Percentiles rank a stretch among this genome's conserved stretches.
Evolutionary conservation across 2,113 vertebrate species (phyloP).

Genomic region (Alosa alosa): DNA sequence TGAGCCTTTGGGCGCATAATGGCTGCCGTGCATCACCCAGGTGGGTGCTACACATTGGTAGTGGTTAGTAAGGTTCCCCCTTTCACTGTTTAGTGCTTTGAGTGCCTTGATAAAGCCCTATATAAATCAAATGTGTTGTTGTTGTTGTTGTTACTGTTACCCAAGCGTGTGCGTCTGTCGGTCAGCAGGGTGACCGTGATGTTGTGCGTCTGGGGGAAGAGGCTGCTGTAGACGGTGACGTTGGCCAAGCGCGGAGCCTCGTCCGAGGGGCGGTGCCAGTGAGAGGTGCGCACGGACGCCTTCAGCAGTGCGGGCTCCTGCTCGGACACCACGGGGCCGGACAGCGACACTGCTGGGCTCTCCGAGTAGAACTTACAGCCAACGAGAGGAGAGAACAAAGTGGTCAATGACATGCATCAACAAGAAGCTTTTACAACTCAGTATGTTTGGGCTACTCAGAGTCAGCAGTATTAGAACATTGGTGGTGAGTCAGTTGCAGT

Average conservation of each 20-base stretch:
- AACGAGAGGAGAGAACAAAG: neutral
- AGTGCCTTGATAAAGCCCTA: too few species aligned
- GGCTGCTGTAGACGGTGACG: conserved; percentile 28
- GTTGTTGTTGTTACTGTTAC: neutral
- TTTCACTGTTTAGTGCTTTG: too few species aligned
- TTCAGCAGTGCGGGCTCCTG: neutral
- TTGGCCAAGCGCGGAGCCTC: neutral
- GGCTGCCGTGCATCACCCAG: too few species aligned
- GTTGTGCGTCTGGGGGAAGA: conserved; percentile 31
- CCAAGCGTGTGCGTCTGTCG: conserved; percentile 19
- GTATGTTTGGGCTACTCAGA: too few species aligned
- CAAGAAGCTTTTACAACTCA: neutral
- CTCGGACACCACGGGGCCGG: conserved; percentile 19
- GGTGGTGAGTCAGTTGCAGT: too few species aligned
- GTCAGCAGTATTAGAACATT: too few species aligned
- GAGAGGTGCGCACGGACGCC: conserved; percentile 6
- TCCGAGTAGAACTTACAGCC: conserved; percentile 32
- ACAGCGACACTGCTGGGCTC: conserved; percentile 26
- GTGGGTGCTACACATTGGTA: too few species aligned
- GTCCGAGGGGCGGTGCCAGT: neutral
- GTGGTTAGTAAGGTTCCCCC: too few species aligned
- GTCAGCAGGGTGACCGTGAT: conserved; percentile 35
- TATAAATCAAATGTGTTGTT: too few species aligned
- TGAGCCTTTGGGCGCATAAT: too few species aligned
- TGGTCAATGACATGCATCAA: neutral